phyloP scores from a whole-genome alignment of 2,113 vertebrate genomes.

The Coregonus clupeaformis region DNA sequence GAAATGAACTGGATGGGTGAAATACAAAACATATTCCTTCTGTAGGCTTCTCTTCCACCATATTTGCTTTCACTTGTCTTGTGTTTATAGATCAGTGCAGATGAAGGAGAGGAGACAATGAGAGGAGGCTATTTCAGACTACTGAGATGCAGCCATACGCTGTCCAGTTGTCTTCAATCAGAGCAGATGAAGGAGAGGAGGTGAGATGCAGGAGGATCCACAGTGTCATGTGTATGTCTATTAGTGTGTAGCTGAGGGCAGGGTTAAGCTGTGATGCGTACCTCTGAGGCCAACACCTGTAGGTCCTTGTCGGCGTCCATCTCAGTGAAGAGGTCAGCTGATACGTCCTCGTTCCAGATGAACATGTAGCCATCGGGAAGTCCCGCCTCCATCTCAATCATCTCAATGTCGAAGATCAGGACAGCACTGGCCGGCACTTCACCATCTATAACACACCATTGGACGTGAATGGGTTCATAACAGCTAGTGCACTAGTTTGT shows the following conservation, averaged over 20 bases:
- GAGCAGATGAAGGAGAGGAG: no score
- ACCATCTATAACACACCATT: conserved; percentile 71
- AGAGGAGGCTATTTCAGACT: no score
- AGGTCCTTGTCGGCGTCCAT: conserved; percentile 86
- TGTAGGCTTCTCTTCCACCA: no score
- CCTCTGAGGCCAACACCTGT: conserved; percentile 86
- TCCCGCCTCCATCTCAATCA: conserved; percentile 88
- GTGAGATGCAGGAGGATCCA: no score
- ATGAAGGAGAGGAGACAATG: background rate
- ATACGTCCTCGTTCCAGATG: conserved; percentile 90
- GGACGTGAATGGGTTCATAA: background rate
- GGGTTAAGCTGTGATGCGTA: conserved; percentile 47
- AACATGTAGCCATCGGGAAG: conserved; percentile 99
- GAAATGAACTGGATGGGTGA: no score
- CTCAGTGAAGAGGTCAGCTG: conserved; percentile 88
- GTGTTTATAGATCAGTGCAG: background rate
- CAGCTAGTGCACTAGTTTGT: background rate
- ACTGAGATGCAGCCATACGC: no score
- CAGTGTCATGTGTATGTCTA: background rate
- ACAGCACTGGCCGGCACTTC: conserved; percentile 96
- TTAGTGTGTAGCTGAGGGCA: background rate
- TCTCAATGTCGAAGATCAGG: conserved; percentile 88
- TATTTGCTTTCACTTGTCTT: background rate
- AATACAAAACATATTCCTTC: no score
- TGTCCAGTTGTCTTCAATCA: no score